phyloP scores from a whole-genome alignment of 2,888 invertebrate genomes.

The Calephelis perditalis region DNA sequence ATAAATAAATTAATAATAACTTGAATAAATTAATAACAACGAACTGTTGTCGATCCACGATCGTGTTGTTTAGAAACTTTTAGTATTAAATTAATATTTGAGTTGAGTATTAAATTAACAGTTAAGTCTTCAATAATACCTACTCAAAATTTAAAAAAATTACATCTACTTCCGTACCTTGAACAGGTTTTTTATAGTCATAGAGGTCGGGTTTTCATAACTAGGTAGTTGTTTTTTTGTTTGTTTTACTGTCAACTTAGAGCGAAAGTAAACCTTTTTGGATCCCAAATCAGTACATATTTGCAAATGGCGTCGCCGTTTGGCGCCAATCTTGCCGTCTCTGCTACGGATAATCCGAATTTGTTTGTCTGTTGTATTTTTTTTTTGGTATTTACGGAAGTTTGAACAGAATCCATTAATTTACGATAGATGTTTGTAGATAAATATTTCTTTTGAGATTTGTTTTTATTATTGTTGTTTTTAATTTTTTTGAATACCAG shows the following conservation, averaged over 20 bases:
- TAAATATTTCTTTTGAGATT: constrained; percentile 37
- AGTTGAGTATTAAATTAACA: no score
- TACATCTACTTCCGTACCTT: no score
- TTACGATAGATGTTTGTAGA: constrained; percentile 36
- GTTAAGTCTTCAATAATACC: no score
- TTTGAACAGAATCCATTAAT: constrained; percentile 34
- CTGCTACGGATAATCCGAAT: constrained; percentile 34
- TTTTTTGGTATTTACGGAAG: constrained; percentile 28
- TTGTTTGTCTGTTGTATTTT: constrained; percentile 34
- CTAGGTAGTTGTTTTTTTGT: neutral
- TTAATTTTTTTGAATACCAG: no score
- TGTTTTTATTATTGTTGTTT: constrained; percentile 6
- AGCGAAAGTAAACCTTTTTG: constrained; percentile 6
- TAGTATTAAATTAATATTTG: no score
- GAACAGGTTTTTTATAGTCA: no score
- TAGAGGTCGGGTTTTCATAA: no score
- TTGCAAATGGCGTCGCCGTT: constrained; percentile 31
- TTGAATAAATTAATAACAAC: no score
- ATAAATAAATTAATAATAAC: no score
- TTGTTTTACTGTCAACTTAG: constrained; percentile 7
- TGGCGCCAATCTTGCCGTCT: constrained; percentile 34
- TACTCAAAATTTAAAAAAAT: no score
- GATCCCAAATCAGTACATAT: constrained; percentile 12
- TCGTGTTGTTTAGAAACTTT: no score
- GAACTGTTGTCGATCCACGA: no score